Percentiles rank a stretch among this genome's conserved stretches.
phyloP scores from a whole-genome alignment of 2,888 invertebrate species.

The Drosophila paracracens region DNA sequence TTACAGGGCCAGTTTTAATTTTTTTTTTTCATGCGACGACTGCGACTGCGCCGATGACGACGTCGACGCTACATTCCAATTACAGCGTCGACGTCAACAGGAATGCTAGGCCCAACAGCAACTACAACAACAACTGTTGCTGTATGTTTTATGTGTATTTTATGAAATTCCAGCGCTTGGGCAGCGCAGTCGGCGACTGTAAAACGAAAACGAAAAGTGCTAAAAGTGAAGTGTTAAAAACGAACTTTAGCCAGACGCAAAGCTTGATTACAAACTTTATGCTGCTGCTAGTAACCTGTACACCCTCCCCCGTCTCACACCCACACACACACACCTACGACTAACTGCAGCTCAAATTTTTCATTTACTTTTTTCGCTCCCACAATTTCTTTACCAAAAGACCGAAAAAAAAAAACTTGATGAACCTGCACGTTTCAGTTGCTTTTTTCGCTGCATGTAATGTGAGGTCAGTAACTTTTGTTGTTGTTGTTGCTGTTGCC shows the following conservation, averaged over 20 bases:
- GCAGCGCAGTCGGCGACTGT: constrained; percentile 39
- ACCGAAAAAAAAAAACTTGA: constrained; percentile 38
- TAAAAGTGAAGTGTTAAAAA: constrained; percentile 70
- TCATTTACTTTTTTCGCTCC: constrained; percentile 27
- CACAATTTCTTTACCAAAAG: constrained; percentile 20
- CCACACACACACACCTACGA: background rate
- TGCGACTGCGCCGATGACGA: constrained; percentile 56
- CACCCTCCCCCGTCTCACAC: background rate
- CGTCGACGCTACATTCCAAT: constrained; percentile 66
- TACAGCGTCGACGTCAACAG: constrained; percentile 63
- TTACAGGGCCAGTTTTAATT: constrained; percentile 62
- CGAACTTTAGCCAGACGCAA: constrained; percentile 52
- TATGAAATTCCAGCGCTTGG: constrained; percentile 63
- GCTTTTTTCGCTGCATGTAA: constrained; percentile 61
- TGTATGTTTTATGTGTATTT: constrained; percentile 12
- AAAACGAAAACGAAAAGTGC: constrained; percentile 79
- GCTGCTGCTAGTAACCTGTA: background rate
- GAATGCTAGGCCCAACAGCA: constrained; percentile 58
- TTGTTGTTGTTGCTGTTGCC: constrained; percentile 45
- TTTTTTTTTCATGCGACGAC: constrained; percentile 31
- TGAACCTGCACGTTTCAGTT: constrained; percentile 69
- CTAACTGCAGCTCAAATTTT: constrained; percentile 12
- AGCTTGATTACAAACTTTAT: constrained; percentile 25
- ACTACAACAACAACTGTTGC: constrained; percentile 10
- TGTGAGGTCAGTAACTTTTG: constrained; percentile 78